Evolutionary conservation across 1,140 invertebrate species (phyloP).

Genomic region (Drosophila quadrilineata): DNA sequence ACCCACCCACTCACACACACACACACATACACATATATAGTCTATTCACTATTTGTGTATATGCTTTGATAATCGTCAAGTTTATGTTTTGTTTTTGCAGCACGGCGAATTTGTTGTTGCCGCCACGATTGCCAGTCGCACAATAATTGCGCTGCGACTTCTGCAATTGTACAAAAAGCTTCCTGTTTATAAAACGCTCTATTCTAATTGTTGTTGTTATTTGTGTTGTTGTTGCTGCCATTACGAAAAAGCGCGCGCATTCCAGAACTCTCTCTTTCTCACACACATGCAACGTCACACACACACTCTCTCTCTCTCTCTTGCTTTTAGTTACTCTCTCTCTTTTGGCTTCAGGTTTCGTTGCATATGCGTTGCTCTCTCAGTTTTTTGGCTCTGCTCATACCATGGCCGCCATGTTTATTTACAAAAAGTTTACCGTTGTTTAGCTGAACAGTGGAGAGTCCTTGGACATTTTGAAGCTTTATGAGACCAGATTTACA

Average conservation of each 20-base stretch:
- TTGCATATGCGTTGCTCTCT: conserved; percentile 14
- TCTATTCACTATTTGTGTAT: conserved; percentile 42
- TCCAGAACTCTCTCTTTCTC: conserved; percentile 57
- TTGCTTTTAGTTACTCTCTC: not conserved
- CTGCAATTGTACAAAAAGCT: conserved; percentile 74
- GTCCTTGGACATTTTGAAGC: not conserved
- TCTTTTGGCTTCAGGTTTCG: too few relatives aligned
- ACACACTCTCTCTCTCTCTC: conserved; percentile 7
- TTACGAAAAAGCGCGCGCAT: conserved; percentile 69
- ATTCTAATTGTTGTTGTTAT: conserved; percentile 14
- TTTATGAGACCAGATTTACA: too few relatives aligned
- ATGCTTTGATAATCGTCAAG: conserved; percentile 40
- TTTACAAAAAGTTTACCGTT: conserved; percentile 73
- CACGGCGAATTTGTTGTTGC: conserved; percentile 56
- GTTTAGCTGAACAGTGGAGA: conserved; percentile 14
- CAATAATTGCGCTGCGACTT: conserved; percentile 63
- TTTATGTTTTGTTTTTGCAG: conserved; percentile 51
- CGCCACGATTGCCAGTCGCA: conserved; percentile 68
- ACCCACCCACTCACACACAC: not conserved
- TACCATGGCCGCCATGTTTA: conserved; percentile 69
- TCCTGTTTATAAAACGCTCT: conserved; percentile 54
- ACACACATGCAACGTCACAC: conserved; percentile 12
- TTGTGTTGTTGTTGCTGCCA: conserved; percentile 4
- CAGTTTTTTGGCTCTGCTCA: conserved; percentile 25
- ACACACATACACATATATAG: not conserved